Base-by-base conservation (phyloP, 2,113 vertebrate species). In the Podarcis muralis region DNA sequence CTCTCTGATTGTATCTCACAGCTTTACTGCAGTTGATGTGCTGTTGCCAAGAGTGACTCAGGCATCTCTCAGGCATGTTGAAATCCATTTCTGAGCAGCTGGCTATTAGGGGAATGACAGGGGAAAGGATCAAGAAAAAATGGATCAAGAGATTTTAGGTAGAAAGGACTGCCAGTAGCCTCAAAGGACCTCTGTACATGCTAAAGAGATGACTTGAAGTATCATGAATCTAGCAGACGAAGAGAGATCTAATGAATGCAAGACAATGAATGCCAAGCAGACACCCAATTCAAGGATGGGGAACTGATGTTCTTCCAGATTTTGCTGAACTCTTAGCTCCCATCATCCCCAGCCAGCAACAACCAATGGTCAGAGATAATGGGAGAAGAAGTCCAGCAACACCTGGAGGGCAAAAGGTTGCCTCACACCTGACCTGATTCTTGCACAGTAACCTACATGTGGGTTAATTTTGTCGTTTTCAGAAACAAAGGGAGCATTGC, bases 111-210 rank as follows among this genome's bases (percentile, higher is more conserved):
- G 20, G 75, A 27, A 43, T n/a, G 9, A 4, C 43, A 88, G 1
- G 8, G 8, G 43, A 1, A 8, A 43, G 43, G 43, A 48, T 48
- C 43, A 48, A 9, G 8, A 48, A 35, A 6, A 79, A n/a, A 72
- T 40, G n/a, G 62, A 86, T 86, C 30, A 90, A 89, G n/a, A 78
- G 82, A 22, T 89, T 89, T 81, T 40, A 25, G 59, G 88, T 72
- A 11, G 76, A 43, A 27, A 3, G 76, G 76, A n/a, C 35, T 80
- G 1, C 43, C 15, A 71, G 20, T 69, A 8, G 15, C 62, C 65
- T 80, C 30, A 79, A 27, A 77, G 11, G 30, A 23, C 11, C 18
- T 27, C 4, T 22, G 16, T 30, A 77, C 9, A 43, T 7, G 11
- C 18, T 48, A 20, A 53, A 57, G 59, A 57, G 30, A 43, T 65